phyloP scores from a whole-genome alignment of 2,113 vertebrate genomes.

The Boleophthalmus pectinirostris region DNA sequence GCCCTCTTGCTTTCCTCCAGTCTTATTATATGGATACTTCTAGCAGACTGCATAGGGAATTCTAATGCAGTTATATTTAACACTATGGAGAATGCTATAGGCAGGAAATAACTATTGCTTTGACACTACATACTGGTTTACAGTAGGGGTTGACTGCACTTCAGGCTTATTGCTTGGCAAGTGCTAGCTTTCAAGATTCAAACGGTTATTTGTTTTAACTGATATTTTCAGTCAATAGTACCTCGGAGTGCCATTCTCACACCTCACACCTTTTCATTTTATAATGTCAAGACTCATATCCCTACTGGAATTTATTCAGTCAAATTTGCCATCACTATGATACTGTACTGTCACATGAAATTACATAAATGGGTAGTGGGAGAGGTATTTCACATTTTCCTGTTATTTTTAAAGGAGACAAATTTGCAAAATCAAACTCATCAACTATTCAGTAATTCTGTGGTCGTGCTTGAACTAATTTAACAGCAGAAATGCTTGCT shows the following conservation, averaged over 20 bases:
- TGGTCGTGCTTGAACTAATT: too few species aligned
- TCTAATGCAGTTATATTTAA: slow-evolving; percentile 1
- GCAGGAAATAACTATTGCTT: background rate
- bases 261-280: background rate
- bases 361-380: too few species aligned
- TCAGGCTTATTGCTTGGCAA: background rate
- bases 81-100: slow-evolving; percentile 1
- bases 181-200: background rate
- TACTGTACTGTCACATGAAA: too few species aligned
- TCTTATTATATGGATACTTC: background rate
- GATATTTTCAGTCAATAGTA: background rate
- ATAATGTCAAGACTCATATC: background rate
- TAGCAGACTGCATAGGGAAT: slow-evolving; percentile 6
- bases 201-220: background rate
- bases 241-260: background rate
- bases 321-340: too few species aligned
- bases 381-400: too few species aligned
- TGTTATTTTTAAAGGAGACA: too few species aligned
- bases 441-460: too few species aligned
- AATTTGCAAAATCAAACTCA: too few species aligned
- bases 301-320: too few species aligned
- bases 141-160: background rate
- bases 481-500: too few species aligned
- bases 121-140: background rate
- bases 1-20: background rate